Evolutionary conservation across 2,888 invertebrate species (phyloP).

Genomic region (Aleiodes testaceus): DNA sequence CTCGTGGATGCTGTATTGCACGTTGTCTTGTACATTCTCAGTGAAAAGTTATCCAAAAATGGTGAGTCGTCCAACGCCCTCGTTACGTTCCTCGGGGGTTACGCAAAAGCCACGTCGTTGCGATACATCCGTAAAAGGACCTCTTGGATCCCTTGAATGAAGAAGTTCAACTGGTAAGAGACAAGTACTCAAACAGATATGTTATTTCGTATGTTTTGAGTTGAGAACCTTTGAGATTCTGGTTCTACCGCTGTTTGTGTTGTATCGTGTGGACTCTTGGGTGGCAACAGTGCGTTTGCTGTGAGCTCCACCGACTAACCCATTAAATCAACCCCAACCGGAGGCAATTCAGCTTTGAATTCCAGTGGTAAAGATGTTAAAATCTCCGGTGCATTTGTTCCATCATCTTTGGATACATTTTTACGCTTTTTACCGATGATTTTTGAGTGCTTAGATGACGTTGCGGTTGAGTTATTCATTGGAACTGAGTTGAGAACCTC

Average conservation of each 20-base stretch:
- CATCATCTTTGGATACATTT: neutral
- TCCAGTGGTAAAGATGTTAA: conserved; percentile 6
- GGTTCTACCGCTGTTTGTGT: conserved; percentile 45
- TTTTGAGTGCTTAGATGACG: neutral
- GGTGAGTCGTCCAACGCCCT: conserved; percentile 47
- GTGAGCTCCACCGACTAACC: conserved; percentile 34
- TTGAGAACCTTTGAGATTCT: conserved; percentile 56
- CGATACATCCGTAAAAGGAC: conserved; percentile 40
- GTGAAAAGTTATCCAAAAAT: conserved; percentile 49
- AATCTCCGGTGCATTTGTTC: neutral
- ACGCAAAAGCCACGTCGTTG: conserved; percentile 51
- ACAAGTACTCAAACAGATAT: conserved; percentile 14
- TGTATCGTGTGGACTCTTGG: conserved; percentile 39
- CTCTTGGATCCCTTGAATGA: conserved; percentile 49
- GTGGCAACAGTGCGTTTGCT: conserved; percentile 44
- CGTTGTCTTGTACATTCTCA: conserved; percentile 21
- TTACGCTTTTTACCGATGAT: neutral
- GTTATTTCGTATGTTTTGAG: conserved; percentile 30
- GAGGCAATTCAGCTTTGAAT: conserved; percentile 30
- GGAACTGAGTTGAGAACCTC: conserved; percentile 65
- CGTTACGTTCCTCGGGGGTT: conserved; percentile 49
- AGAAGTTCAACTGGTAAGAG: conserved; percentile 44
- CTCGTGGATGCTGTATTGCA: neutral
- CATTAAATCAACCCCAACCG: conserved; percentile 42
- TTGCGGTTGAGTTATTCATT: neutral